Base-by-base conservation (phyloP, 2,888 invertebrate genomes). In the Clunio marinus region DNA sequence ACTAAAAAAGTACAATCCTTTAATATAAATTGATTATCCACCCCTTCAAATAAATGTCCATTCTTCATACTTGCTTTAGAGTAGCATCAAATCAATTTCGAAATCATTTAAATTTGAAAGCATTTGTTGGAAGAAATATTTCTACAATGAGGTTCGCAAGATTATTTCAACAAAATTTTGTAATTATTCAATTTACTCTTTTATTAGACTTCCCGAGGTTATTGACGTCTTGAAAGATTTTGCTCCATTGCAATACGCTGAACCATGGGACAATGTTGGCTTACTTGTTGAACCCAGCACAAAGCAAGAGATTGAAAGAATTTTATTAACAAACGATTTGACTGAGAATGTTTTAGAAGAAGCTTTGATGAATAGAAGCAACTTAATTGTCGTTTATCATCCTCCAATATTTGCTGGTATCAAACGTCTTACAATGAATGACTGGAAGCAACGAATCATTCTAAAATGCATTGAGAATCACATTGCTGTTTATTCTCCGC, bases 221-320 rank as follows among this genome's bases (percentile, higher is more conserved):
- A 15, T 41, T 5, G 10, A 41, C 10, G 41, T 15, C 10, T 2
- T 41, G 10, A n/a, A 41, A 2, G 15, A 2, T 2, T 41, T 41
- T 10, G 25, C 55, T 15, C 25, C 20, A 7, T 46, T 20, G n/a
- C n/a, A n/a, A n/a, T 78, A 89, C 13, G 92, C 95, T 2, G 94
- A 89, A 73, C 83, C 83, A 65, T 97, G 96, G 96, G 97, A 97
- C 76, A 97, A 97, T 79, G 95, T 96, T 63, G 97, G 97, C 0
- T 80, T 97, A 1, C 80, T 97, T 25, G 84, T 96, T 10, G 92
- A 96, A 75, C 95, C 96, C 0, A 80, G 83, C 25, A 78, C 83
- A 55, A 82, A 81, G 83, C 83, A 71, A 69, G 66, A 57, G 17
- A 10, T 59, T 13, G 80, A 79, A 3, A 86, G 82, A 69, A 84